Evolutionary conservation across 2,888 invertebrate genomes (phyloP), one percentile per base, ranked within the genome.

Genomic region (Hybos culiciformis): DNA sequence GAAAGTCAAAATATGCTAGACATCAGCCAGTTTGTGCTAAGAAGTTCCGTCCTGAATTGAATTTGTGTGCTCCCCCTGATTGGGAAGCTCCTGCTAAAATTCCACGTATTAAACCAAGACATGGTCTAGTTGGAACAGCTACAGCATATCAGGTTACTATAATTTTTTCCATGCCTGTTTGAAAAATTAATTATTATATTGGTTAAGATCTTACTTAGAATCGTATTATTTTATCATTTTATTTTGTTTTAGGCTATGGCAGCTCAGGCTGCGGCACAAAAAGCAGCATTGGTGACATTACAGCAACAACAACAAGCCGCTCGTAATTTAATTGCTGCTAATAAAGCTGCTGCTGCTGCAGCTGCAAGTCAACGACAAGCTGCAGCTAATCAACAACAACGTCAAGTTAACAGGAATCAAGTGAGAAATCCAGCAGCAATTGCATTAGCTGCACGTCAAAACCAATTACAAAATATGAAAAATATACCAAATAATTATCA

Each of bases 21-120:
- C 94, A 94, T 70, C 74, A 83, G 50, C 76, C 85, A 46, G 82
- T 87, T 3, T 94, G 94, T 66, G 76, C 79, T 33, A 88, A 91
- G 65, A 86, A 87, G 60, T 93, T 88, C 67, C 82, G 86, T 61
- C 83, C 88, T 0, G 88, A 88, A 50, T 69, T 77, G 37, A 93
- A 94, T 67, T 70, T 86, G 54, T 80, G 83, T 51, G 91, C 92
- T 5, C 86, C 91, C 0, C 68, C 78, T 2, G 91, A 91, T 58
- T 91, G 88, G 86, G 91, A 91, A 58, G 90, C 90, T 2, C 92
- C 92, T 2, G 91, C 91, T 5, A 91, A 92, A 67, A 88, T 91
- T 67, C 87, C 90, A 48, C 77, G 67, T 17, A 66, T 67, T 26
- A 67, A 66, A 51, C 66, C 67, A 6, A 54, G 66, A 2, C 67